Evolutionary conservation across 1,140 invertebrate species (phyloP), one percentile per base, ranked within the genome.

Genomic region (Acromyrmex heyeri): DNA sequence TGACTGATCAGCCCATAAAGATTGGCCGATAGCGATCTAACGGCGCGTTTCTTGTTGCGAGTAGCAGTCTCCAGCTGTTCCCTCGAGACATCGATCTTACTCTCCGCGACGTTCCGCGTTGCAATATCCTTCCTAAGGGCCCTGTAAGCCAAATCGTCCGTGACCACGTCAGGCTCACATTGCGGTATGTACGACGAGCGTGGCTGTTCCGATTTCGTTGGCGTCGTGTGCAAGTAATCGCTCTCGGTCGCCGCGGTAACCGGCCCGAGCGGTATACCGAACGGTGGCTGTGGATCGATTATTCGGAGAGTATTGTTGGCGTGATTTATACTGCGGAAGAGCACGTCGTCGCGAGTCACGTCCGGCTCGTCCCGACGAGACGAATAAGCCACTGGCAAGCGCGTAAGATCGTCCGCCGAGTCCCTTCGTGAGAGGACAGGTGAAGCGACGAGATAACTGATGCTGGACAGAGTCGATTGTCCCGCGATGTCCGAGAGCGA

Each of bases 221-320:
- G 97, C 21, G 96, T 96, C 0, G 97, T 97, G 91, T 98, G 98
- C 57, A 99, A 95, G 92, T 99, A 99, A 93, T 99, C 98, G 86
- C 96, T 97, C 69, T 97, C 96, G 0, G 98, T 96, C 21, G 97
- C 97, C 8, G 97, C 96, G 0, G 97, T 96, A 6, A 98, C 96
- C 10, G 98, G 98, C 6, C 97, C 97, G 12, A 98, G 91, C 0
- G 98, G 98, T 91, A 99, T 98, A 18, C 98, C 98, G 94, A 99
- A 99, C 0, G 97, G 98, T 34, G 98, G 98, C 92, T 98, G 98
- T 8, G 97, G 97, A 79, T 98, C 98, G 0, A 96, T 89, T 1
- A 97, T 76, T 48, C 91, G 85, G 0, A 88, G 94, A 18, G 96
- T 96, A 92, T 96, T 97, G 90, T 98, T 98, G 1, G 97, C 97